phyloP scores from a whole-genome alignment of 2,113 vertebrate species.

The Leucosticte australis region DNA sequence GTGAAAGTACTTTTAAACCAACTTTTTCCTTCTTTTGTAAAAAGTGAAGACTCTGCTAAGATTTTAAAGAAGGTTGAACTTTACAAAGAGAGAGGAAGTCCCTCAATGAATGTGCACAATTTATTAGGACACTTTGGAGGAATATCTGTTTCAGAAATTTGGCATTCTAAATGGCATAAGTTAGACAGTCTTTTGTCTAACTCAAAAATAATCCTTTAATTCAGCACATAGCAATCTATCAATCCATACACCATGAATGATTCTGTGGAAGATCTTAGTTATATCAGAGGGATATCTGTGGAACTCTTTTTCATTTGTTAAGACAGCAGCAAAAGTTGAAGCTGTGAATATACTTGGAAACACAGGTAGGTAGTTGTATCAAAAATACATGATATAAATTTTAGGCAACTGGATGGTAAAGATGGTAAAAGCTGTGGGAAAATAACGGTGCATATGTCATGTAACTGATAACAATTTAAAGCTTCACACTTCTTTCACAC shows the following conservation, averaged over 20 bases:
- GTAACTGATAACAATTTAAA: not conserved
- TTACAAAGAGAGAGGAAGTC: not conserved
- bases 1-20: not conserved
- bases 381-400: not conserved
- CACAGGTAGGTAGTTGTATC: not conserved
- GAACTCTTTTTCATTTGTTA: not conserved
- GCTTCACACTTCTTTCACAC: not conserved
- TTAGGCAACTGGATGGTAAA: not conserved
- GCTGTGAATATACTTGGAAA: not conserved
- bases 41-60: not conserved
- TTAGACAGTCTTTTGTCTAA: not conserved
- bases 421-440: not conserved
- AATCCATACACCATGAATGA: fast-evolving
- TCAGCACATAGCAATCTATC: not conserved
- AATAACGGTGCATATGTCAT: not conserved
- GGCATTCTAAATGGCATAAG: not conserved
- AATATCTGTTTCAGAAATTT: not conserved
- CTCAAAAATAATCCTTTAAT: not conserved
- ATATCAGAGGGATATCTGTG: not conserved
- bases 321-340: not conserved
- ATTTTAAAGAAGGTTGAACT: not conserved
- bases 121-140: not conserved
- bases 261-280: not conserved
- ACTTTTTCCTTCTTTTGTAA: not conserved
- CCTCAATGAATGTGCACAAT: not conserved